Evolutionary conservation across 2,888 invertebrate species (phyloP).

Genomic region (Amphipoea lucens): DNA sequence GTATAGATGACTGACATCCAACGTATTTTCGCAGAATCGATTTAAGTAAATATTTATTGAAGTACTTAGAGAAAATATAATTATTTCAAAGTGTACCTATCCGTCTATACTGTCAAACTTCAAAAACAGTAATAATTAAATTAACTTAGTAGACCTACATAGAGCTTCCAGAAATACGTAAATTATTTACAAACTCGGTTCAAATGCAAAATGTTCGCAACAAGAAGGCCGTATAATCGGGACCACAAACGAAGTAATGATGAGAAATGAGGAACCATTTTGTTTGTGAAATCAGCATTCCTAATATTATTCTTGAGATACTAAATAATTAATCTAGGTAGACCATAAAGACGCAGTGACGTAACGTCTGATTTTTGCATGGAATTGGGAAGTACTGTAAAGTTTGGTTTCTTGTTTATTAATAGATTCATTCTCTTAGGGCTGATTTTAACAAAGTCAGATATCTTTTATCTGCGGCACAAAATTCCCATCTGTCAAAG

Average conservation of each 20-base stretch:
- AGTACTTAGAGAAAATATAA: not conserved
- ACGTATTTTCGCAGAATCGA: not conserved
- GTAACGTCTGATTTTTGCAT: not conserved
- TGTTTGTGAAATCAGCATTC: conserved; percentile 20
- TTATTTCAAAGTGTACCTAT: conserved; percentile 20
- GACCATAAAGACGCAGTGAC: not conserved
- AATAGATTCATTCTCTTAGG: not conserved
- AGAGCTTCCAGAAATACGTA: conserved; percentile 28
- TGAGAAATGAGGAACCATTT: conserved; percentile 26
- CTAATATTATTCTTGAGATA: conserved; percentile 1
- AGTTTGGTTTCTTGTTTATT: not conserved
- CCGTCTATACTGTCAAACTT: conserved; percentile 6
- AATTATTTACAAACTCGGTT: conserved; percentile 46
- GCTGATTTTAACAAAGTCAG: too few relatives aligned
- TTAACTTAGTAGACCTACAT: conserved; percentile 14
- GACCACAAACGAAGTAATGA: conserved; percentile 39
- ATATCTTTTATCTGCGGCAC: too few relatives aligned
- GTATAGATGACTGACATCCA: too few relatives aligned
- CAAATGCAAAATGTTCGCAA: conserved; percentile 37
- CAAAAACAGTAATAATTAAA: conserved; percentile 36
- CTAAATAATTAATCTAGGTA: not conserved
- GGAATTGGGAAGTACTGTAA: not conserved
- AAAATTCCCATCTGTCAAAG: too few relatives aligned
- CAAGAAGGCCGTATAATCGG: conserved; percentile 26
- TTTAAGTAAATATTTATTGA: not conserved